phyloP scores from a whole-genome alignment of 2,888 invertebrate species.

The Calliphora vomitoria region DNA sequence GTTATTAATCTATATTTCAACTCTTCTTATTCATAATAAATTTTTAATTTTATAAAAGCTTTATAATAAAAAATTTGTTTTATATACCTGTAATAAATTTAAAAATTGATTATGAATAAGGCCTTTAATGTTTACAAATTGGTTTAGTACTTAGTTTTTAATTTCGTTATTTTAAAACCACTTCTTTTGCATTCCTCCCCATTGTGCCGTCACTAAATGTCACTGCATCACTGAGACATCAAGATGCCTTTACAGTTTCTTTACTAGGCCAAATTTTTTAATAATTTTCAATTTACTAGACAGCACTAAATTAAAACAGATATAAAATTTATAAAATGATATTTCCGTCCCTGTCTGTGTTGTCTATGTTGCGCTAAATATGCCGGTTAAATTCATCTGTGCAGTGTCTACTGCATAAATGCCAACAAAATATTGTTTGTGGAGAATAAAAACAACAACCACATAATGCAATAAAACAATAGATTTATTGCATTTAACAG shows the following conservation, averaged over 20 bases:
- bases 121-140: no score
- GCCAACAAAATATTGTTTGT: slow-evolving; percentile 20
- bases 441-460: slow-evolving; percentile 43
- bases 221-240: no score
- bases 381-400: slow-evolving; percentile 8
- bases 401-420: slow-evolving; percentile 38
- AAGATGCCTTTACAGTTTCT: background rate
- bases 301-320: background rate
- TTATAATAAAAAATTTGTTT: no score
- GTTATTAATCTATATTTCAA: no score
- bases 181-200: no score
- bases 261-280: background rate
- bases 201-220: background rate
- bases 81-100: no score
- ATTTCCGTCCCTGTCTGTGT: slow-evolving; percentile 14
- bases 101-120: no score
- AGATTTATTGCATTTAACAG: slow-evolving; percentile 65
- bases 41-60: no score
- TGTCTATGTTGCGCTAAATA: background rate
- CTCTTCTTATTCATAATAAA: no score
- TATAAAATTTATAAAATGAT: background rate
- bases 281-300: slow-evolving; percentile 1
- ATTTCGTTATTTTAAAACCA: no score
- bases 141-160: no score
- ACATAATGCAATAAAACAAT: slow-evolving; percentile 63